These are phyloP conservation scores for Pogoniulus pusillus DNA, from an alignment of 2,797 vertebrate species.

Conservation along the genomic window DNA sequence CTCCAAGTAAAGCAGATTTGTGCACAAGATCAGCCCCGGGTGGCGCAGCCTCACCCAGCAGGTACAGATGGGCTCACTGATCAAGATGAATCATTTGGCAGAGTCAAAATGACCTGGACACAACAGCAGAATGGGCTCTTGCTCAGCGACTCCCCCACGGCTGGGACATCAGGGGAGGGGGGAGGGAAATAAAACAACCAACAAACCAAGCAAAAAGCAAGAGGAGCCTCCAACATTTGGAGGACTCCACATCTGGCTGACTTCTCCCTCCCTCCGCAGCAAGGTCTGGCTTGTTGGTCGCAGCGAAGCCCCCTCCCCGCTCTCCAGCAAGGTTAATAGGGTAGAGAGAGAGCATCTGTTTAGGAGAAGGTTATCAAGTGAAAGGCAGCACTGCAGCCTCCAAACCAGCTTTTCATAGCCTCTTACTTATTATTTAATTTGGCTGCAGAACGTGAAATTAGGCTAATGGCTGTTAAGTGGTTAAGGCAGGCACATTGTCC, in stretches of 20 bases:
- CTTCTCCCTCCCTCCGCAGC: neutral
- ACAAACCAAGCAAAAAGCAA: neutral
- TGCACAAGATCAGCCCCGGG: constrained; percentile 29
- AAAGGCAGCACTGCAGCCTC: constrained; percentile 72
- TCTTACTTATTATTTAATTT: constrained; percentile 84
- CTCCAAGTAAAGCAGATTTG: constrained; percentile 49
- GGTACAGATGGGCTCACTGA: constrained; percentile 65
- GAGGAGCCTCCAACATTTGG: neutral
- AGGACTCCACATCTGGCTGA: neutral
- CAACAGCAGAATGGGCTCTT: neutral
- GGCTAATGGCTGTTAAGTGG: constrained; percentile 83
- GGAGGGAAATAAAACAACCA: rapidly evolving
- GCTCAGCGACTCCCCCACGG: neutral
- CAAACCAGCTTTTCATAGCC: constrained; percentile 81
- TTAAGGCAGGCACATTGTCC: constrained; percentile 77
- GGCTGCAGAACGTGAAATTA: constrained; percentile 79
- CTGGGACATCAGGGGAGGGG: rapidly evolving
- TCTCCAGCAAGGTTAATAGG: constrained; percentile 70
- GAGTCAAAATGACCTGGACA: neutral
- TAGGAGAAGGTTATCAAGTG: constrained; percentile 73
- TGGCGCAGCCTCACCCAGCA: constrained; percentile 50
- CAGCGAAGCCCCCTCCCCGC: neutral
- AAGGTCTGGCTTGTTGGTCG: neutral
- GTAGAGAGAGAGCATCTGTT: constrained; percentile 76
- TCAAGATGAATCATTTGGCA: constrained; percentile 64